A percentile compares a stretch with the other conserved stretches of the same genome.
These are phyloP conservation scores for Hedychridium roseum DNA, from an alignment of 2,888 invertebrate species.

Conservation along the genomic window DNA sequence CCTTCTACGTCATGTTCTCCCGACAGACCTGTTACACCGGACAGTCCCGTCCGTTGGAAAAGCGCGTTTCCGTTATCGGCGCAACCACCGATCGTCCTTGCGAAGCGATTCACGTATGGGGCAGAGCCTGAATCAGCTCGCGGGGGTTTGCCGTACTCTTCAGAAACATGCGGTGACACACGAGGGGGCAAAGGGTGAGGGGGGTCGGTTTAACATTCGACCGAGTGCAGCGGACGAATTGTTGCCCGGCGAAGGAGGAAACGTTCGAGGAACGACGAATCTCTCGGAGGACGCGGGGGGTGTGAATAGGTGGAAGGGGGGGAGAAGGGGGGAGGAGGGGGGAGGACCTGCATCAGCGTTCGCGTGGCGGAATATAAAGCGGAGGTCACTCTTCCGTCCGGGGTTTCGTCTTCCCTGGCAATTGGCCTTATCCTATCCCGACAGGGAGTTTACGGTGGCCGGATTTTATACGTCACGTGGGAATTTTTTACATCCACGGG, in stretches of 20 bases:
- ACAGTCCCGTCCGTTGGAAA: no score
- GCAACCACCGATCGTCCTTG: no score
- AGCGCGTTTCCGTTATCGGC: no score
- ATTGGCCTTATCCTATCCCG: conserved; percentile 17
- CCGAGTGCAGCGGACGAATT: neutral
- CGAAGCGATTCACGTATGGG: no score
- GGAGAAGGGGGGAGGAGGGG: conserved; percentile 13
- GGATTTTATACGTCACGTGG: conserved; percentile 32
- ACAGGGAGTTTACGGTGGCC: conserved; percentile 7
- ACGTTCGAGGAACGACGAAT: neutral
- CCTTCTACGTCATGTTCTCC: no score
- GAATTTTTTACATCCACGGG: conserved; percentile 27
- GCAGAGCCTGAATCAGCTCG: no score
- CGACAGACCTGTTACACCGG: no score
- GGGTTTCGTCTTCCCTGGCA: conserved; percentile 31
- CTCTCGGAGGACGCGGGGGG: conserved; percentile 1
- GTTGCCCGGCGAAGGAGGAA: no score
- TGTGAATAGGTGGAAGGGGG: conserved; percentile 11
- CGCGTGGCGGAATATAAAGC: conserved; percentile 51
- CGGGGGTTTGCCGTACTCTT: no score
- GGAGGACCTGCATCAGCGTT: conserved; percentile 50
- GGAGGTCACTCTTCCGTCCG: conserved; percentile 39
- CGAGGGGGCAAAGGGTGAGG: neutral
- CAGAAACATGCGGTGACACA: neutral
- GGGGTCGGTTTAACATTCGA: neutral